phyloP scores from a whole-genome alignment of 2,113 vertebrate species.

The Engraulis encrasicolus region DNA sequence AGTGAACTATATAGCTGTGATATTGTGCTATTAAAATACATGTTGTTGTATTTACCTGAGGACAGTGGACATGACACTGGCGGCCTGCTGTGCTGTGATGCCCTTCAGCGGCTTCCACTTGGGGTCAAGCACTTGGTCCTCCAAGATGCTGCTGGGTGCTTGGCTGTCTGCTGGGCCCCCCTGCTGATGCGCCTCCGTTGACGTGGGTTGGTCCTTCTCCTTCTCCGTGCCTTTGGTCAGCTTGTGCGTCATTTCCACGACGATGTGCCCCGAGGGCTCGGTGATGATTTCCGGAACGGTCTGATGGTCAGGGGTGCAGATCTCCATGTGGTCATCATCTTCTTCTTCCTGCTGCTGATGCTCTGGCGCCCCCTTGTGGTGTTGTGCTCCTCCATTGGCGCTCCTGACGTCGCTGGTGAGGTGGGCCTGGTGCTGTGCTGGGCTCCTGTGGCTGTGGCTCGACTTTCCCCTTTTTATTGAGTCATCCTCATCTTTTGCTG shows the following conservation, averaged over 20 bases:
- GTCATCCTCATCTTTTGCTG: constrained; percentile 49
- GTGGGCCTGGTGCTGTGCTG: constrained; percentile 53
- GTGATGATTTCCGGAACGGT: constrained; percentile 66
- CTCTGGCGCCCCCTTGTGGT: constrained; percentile 49
- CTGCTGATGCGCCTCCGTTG: background rate
- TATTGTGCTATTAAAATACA: no score
- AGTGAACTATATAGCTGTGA: no score
- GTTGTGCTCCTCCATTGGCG: constrained; percentile 35
- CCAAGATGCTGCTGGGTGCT: constrained; percentile 46
- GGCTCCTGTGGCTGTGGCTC: constrained; percentile 48
- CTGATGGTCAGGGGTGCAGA: constrained; percentile 86
- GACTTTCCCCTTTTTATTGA: constrained; percentile 34
- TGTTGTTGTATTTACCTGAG: no score
- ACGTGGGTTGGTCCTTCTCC: background rate
- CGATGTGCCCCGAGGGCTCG: constrained; percentile 48
- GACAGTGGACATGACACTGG: constrained; percentile 40
- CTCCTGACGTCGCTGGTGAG: constrained; percentile 54
- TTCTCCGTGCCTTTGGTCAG: background rate
- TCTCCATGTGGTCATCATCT: constrained; percentile 87
- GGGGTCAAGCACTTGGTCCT: constrained; percentile 65
- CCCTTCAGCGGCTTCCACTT: constrained; percentile 95
- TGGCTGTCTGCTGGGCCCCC: constrained; percentile 21
- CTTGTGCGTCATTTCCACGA: constrained; percentile 39
- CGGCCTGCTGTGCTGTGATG: constrained; percentile 65
- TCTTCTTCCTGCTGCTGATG: constrained; percentile 68